Conservation (phyloP, 2,113 vertebrate genomes). For the Leiothrix lutea region DNA sequence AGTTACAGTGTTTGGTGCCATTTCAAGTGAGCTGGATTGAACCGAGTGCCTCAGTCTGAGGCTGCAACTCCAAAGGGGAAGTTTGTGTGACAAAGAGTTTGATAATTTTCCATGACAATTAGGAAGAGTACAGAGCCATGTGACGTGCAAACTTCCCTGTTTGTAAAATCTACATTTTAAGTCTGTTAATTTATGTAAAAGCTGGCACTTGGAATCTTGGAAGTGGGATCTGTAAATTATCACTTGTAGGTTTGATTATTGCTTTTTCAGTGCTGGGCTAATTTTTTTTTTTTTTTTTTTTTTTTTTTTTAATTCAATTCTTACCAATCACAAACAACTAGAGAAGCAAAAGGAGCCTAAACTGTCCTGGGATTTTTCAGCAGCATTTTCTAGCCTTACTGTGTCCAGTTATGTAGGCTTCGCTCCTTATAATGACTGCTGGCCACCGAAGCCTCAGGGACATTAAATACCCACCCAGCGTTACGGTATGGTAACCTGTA, state of each 20-base stretch:
- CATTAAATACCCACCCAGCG: rapidly evolving
- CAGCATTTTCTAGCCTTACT: not conserved
- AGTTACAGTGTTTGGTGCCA: not conserved
- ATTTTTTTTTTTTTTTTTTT: not conserved
- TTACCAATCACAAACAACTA: not conserved
- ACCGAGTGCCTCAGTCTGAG: rapidly evolving
- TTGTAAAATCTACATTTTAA: not conserved
- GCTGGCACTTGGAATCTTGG: not conserved
- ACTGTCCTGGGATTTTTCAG: not conserved
- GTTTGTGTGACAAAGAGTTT: not conserved
- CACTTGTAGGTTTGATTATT: not conserved
- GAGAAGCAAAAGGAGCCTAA: not conserved
- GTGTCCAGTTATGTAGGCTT: not conserved
- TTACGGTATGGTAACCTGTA: rapidly evolving
- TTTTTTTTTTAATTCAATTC: not conserved
- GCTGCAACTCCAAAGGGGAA: not conserved
- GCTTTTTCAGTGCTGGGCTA: not conserved
- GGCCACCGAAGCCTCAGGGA: not conserved
- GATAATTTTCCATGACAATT: not conserved
- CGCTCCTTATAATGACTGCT: not conserved
- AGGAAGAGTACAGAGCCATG: rapidly evolving
- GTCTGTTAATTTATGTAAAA: not conserved
- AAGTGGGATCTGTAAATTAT: not conserved
- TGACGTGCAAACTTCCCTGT: not conserved
- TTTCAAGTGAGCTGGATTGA: not conserved